A percentile compares a stretch with the other conserved stretches of the same genome.
phyloP scores from a whole-genome alignment of 2,797 vertebrate species.

The Monodelphis domestica region DNA sequence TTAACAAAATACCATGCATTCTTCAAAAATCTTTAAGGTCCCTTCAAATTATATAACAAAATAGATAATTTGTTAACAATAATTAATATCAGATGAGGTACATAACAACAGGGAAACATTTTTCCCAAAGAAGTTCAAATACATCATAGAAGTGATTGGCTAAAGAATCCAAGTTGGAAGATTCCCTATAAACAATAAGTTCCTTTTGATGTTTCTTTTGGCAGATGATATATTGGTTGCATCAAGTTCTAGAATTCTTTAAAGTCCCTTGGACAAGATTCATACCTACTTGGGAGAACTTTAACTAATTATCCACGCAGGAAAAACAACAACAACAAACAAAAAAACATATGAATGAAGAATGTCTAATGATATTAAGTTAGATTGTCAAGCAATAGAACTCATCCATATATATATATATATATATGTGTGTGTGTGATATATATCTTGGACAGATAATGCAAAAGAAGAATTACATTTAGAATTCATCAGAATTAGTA shows the following conservation, averaged over 20 bases:
- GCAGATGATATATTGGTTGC: neutral
- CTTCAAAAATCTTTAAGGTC: neutral
- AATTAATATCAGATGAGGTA: neutral
- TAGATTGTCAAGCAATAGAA: neutral
- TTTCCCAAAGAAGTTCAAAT: neutral
- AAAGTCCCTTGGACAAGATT: neutral
- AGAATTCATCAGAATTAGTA: neutral
- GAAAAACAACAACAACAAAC: too few relatives aligned
- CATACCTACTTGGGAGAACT: neutral
- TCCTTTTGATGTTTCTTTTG: neutral
- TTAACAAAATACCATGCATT: neutral
- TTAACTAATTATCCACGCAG: neutral
- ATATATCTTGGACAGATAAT: neutral
- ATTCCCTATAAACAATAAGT: neutral
- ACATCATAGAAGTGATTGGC: neutral
- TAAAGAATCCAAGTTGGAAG: neutral
- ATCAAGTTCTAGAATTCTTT: neutral
- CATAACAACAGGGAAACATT: neutral
- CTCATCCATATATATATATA: neutral
- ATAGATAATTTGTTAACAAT: neutral
- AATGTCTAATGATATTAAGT: neutral
- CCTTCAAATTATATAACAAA: neutral
- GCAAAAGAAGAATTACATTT: neutral
- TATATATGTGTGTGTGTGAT: too few relatives aligned
- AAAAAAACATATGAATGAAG: neutral